Conservation (phyloP, 2,888 invertebrate genomes). For the Taphrorychus bicolor region DNA sequence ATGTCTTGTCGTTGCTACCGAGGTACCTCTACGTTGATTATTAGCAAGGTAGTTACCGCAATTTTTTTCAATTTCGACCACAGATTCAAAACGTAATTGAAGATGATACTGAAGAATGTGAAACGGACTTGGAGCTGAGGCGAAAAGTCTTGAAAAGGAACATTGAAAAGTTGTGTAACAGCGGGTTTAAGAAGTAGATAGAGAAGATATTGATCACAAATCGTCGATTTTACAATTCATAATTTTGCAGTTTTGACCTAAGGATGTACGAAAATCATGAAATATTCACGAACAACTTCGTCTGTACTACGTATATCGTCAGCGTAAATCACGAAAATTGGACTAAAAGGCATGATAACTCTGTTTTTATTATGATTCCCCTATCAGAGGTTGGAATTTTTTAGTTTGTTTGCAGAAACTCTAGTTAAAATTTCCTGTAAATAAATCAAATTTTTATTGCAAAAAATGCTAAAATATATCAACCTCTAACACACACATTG, state of each 20-base stretch:
- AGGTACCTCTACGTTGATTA: constrained; percentile 37
- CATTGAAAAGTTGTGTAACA: constrained; percentile 43
- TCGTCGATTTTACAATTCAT: not conserved
- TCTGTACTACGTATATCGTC: constrained; percentile 46
- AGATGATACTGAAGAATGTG: constrained; percentile 36
- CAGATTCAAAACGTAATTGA: constrained; percentile 46
- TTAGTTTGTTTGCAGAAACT: not conserved
- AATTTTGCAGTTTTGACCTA: constrained; percentile 45
- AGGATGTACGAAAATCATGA: constrained; percentile 44
- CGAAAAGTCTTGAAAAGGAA: constrained; percentile 37
- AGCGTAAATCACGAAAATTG: constrained; percentile 48
- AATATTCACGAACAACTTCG: constrained; percentile 45
- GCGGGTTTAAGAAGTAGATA: constrained; percentile 48
- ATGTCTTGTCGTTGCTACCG: constrained; percentile 48
- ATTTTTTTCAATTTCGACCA: too few species aligned
- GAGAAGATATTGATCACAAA: too few species aligned
- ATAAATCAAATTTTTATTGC: too few species aligned
- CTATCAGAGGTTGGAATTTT: too few species aligned
- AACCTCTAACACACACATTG: too few species aligned
- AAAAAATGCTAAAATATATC: too few species aligned
- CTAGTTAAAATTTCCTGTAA: too few species aligned
- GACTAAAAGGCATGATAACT: constrained; percentile 47
- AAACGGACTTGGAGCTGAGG: constrained; percentile 37
- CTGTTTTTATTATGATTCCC: not conserved
- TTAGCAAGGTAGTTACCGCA: not conserved